A percentile compares a stretch with the other conserved stretches of the same genome.
phyloP scores from a whole-genome alignment of 2,797 vertebrate genomes.

The Coilia nasus region DNA sequence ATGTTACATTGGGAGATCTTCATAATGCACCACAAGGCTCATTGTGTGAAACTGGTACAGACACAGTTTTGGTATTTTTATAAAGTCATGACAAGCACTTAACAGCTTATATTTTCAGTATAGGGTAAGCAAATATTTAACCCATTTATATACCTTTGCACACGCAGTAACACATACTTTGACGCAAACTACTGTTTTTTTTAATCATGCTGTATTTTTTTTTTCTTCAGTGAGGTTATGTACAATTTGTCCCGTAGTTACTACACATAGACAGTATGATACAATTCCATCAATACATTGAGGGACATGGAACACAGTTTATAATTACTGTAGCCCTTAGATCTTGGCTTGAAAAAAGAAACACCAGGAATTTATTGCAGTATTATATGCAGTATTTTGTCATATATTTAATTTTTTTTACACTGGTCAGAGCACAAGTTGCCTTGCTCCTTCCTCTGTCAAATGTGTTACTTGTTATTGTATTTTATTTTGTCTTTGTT shows the following conservation, averaged over 20 bases:
- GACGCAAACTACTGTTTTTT: background rate
- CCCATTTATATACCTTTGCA: conserved; percentile 29
- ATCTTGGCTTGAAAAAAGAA: conserved; percentile 28
- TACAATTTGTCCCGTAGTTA: conserved; percentile 3
- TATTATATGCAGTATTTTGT: background rate
- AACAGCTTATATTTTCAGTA: background rate
- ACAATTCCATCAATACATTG: background rate
- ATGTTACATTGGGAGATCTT: conserved; percentile 34
- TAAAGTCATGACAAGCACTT: conserved; percentile 35
- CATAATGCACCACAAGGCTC: conserved; percentile 23
- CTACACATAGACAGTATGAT: conserved; percentile 20
- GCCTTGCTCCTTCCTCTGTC: conserved; percentile 43
- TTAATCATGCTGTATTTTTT: background rate
- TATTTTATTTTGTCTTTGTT: conserved; percentile 26
- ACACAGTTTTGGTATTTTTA: conserved; percentile 28
- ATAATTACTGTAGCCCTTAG: conserved; percentile 33
- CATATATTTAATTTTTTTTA: conserved; percentile 31
- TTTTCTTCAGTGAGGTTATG: conserved; percentile 15
- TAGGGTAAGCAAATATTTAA: background rate
- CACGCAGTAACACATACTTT: background rate
- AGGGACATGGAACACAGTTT: conserved; percentile 24
- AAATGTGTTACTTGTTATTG: background rate
- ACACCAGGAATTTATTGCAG: background rate
- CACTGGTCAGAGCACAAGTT: conserved; percentile 47
- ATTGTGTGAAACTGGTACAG: conserved; percentile 25